Percentiles rank a stretch among this genome's conserved stretches.
phyloP scores from a whole-genome alignment of 2,797 vertebrate species.

The Lophius americanus region DNA sequence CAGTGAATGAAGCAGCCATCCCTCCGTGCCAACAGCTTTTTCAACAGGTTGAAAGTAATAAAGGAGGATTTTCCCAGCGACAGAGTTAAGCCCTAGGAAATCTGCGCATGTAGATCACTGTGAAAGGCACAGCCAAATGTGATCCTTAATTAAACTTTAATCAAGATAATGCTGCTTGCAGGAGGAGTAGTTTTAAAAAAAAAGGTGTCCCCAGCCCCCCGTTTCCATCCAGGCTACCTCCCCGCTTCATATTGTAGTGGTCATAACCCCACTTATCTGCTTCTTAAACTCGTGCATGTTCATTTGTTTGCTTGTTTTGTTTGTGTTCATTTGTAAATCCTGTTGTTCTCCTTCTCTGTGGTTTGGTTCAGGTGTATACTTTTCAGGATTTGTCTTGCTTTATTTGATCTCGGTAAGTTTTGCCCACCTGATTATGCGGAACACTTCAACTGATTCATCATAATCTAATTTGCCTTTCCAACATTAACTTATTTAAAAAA shows the following conservation, averaged over 20 bases:
- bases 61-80: conserved; percentile 99
- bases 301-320: conserved; percentile 63
- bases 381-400: conserved; percentile 59
- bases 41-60: conserved; percentile 99
- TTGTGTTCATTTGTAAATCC: conserved; percentile 69
- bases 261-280: conserved; percentile 79
- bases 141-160: conserved; percentile 99
- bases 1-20: conserved; percentile 93
- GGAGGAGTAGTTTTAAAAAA: conserved; percentile 84
- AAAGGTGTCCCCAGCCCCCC: conserved; percentile 79
- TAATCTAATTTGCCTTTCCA: neutral
- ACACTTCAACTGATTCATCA: conserved; percentile 12
- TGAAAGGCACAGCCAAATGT: conserved; percentile 99
- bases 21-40: conserved; percentile 99
- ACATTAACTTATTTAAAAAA: neutral
- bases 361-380: conserved; percentile 69
- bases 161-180: conserved; percentile 96
- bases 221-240: conserved; percentile 74
- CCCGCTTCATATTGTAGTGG: conserved; percentile 77
- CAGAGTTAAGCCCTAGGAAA: conserved; percentile 99
- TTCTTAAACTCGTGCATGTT: conserved; percentile 67
- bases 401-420: conserved; percentile 39
- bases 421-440: conserved; percentile 30
- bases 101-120: conserved; percentile 99
- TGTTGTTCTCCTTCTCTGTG: conserved; percentile 50